Evolutionary conservation across 2,888 invertebrate genomes (phyloP), one percentile per base, ranked within the genome.

Genomic region (Melanargia galathea): DNA sequence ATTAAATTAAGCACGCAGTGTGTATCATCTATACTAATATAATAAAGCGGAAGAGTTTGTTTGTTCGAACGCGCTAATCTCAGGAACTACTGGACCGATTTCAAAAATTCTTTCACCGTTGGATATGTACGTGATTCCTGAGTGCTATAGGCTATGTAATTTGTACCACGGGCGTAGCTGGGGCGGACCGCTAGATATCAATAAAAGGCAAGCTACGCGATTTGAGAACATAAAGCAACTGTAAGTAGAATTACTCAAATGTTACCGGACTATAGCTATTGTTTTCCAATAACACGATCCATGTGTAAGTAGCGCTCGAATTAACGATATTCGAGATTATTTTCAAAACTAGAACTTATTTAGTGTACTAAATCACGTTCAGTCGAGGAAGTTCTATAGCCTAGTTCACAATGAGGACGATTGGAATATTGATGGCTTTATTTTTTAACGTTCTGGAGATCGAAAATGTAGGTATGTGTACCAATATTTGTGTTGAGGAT

Each of bases 281-380:
- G 67, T 75, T 75, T 77, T 73, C 81, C 77, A 84, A 73, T 63
- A 67, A 48, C 40, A 35, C 24, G 55, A 18, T n/a, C 48, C 61
- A 67, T 78, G 78, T 82, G 82, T 79, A 70, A 64, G 66, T 66
- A 72, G 73, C 68, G 73, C 76, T 81, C 80, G 67, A 71, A 78
- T 79, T 71, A 72, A 72, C 70, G 73, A 65, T 73, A 74, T 66
- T 54, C n/a, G 71, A 73, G 62, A 64, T 59, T 82, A 81, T 87
- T 87, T 84, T 78, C 75, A 81, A 84, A 84, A 75, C 70, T 66
- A 57, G 54, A 73, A 67, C 58, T 65, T 68, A 69, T 65, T 67
- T 64, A 62, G 70, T 63, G 56, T 60, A 63, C 57, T 66, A 74
- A 76, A 46, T 64, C 52, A 64, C 76, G 70, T 79, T 73, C 70